Evolutionary conservation across 2,888 invertebrate species (phyloP), one percentile per base, ranked within the genome.

Genomic region (Diloba caeruleocephala): DNA sequence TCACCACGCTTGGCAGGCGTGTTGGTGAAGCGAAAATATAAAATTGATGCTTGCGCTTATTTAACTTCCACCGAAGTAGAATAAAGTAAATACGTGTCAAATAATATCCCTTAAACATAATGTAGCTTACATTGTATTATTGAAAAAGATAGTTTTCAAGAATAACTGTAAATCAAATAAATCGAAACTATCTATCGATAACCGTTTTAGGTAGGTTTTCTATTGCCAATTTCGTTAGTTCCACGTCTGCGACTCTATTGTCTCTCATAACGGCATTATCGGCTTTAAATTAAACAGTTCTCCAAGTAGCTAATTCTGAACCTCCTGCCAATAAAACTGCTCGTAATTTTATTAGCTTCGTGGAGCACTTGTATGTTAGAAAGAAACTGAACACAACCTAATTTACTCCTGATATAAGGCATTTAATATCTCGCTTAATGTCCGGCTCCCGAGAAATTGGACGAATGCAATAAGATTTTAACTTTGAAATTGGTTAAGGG

Each of bases 241-340:
- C 29, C 19, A 14, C 25, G 46, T 34, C 48, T 41, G 44, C 55
- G 51, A 57, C 59, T 55, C 41, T 37, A 50, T 44, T 50, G 55
- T 52, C 57, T 52, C 50, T 53, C 53, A 72, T 71, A 73, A 73
- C 58, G 56, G 28, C 32, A 64, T 71, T 71, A 71, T 71, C 71
- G 67, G 50, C 61, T 71, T 74, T 60, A 67, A 70, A 74, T 71
- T 71, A 60, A 61, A 71, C 60, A 71, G 52, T 42, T 66, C 51
- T 48, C 53, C 63, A 56, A 70, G 74, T 51, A 58, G 62, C 33
- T 73, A 66, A 67, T 64, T 67, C 41, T 50, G 55, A 43, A 58
- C 53, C 62, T 63, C 60, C 56, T 36, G 60, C 63, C 59, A 43
- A 73, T 70, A 63, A 53, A 49, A 53, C 51, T 41, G 59, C 56